These are phyloP conservation scores for Luidia sarsii DNA, from an alignment of 53 echinoderm and acorn worm genomes.

Conservation along the genomic window DNA sequence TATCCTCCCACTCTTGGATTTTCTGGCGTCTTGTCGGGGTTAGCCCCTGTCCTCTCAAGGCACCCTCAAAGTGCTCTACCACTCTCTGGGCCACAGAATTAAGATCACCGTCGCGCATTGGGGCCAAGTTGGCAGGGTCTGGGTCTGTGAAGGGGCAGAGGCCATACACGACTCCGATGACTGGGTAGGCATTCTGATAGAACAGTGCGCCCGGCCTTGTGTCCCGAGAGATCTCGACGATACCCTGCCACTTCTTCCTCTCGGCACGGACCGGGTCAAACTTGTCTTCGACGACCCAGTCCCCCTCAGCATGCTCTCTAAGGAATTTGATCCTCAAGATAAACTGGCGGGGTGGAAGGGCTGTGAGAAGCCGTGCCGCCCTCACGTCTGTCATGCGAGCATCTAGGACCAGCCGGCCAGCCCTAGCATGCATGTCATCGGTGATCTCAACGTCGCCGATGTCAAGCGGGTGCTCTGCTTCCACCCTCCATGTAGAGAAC, in stretches of 20 bases:
- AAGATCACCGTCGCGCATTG: neutral
- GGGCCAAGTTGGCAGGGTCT: slow-evolving; percentile 8
- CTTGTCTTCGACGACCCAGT: slow-evolving; percentile 19
- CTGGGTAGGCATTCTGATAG: slow-evolving; percentile 19
- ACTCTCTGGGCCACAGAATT: neutral
- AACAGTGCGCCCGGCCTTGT: neutral
- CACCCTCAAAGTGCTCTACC: too few relatives aligned
- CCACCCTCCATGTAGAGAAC: slow-evolving; percentile 18
- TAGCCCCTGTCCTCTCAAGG: slow-evolving; percentile 2
- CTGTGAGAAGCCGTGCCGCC: neutral
- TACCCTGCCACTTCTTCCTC: neutral
- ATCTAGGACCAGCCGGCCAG: neutral
- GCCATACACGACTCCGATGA: slow-evolving; percentile 8
- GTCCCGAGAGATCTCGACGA: neutral
- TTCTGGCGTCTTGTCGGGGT: neutral
- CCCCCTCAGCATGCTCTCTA: neutral
- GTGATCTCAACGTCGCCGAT: slow-evolving; percentile 7
- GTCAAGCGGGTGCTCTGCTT: neutral
- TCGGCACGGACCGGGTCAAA: slow-evolving; percentile 13
- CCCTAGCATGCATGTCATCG: slow-evolving; percentile 12
- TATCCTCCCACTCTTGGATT: neutral
- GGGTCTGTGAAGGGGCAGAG: neutral
- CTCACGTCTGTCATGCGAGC: slow-evolving; percentile 4
- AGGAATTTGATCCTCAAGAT: slow-evolving; percentile 9
- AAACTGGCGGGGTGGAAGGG: neutral